These are phyloP conservation scores for Nothoprocta pentlandii DNA, from an alignment of 2,113 vertebrate genomes.

Conservation along the genomic window DNA sequence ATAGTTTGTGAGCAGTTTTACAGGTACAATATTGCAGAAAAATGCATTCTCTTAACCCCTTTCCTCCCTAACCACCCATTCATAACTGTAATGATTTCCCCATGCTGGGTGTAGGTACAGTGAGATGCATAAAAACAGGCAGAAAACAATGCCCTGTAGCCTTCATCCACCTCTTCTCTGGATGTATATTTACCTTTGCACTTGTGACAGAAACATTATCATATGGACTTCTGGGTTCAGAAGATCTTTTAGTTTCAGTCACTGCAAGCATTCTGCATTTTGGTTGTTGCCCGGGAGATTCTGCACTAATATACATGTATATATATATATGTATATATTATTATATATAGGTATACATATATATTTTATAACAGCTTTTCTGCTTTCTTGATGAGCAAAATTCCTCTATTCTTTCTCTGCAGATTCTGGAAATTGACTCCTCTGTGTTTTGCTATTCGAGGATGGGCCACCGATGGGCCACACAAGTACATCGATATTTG, in stretches of 20 bases:
- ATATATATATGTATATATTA: too few species aligned
- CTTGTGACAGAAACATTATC: neutral
- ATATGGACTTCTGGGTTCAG: neutral
- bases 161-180: neutral
- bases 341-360: too few species aligned
- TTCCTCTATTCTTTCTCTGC: neutral
- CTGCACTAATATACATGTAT: neutral
- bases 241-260: neutral
- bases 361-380: neutral
- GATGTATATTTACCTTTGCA: neutral
- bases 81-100: neutral
- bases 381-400: neutral
- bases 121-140: neutral
- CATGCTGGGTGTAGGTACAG: neutral
- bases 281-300: neutral
- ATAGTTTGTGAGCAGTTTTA: neutral
- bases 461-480: neutral
- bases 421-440: neutral
- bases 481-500: neutral
- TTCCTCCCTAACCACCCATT: neutral
- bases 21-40: neutral
- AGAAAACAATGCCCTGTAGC: neutral
- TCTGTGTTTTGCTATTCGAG: neutral
- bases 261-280: neutral
- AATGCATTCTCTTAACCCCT: neutral